phyloP scores from a whole-genome alignment of 1,140 invertebrate species.

The Macrobrachium nipponense region DNA sequence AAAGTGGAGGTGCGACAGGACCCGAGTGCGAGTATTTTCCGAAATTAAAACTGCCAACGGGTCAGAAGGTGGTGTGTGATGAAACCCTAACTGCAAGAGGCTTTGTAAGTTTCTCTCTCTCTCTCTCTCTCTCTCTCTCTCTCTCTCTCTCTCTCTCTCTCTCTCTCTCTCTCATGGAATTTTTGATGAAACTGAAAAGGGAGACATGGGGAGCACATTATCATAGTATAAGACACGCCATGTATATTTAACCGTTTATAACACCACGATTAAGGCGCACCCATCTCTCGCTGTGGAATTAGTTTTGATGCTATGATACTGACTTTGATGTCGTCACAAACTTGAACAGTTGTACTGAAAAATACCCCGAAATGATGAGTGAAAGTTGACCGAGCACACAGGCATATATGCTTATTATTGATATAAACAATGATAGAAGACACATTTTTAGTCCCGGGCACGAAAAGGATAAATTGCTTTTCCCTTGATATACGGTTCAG shows the following conservation, averaged over 20 bases:
- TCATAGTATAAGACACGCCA: too few species aligned
- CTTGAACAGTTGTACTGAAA: neutral
- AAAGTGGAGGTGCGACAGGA: constrained; percentile 51
- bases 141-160: too few species aligned
- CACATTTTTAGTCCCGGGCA: too few species aligned
- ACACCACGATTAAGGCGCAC: too few species aligned
- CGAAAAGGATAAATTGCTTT: too few species aligned
- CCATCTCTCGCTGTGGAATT: too few species aligned
- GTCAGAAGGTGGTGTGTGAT: constrained; percentile 73
- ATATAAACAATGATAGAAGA: too few species aligned
- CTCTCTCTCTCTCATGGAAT: too few species aligned
- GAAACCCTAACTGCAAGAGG: constrained; percentile 68
- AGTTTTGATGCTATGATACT: neutral
- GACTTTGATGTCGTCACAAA: neutral
- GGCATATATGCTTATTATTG: neutral
- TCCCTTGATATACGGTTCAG: too few species aligned
- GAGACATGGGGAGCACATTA: neutral
- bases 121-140: too few species aligned
- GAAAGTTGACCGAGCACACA: neutral
- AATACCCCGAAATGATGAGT: neutral
- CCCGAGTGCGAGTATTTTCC: constrained; percentile 69
- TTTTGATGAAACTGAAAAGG: neutral
- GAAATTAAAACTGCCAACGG: constrained; percentile 70
- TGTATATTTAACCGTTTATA: too few species aligned
- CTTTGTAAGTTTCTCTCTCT: constrained; percentile 42